Base-by-base conservation (phyloP, 2,797 vertebrate species). In the Rhynchotus rufescens region DNA sequence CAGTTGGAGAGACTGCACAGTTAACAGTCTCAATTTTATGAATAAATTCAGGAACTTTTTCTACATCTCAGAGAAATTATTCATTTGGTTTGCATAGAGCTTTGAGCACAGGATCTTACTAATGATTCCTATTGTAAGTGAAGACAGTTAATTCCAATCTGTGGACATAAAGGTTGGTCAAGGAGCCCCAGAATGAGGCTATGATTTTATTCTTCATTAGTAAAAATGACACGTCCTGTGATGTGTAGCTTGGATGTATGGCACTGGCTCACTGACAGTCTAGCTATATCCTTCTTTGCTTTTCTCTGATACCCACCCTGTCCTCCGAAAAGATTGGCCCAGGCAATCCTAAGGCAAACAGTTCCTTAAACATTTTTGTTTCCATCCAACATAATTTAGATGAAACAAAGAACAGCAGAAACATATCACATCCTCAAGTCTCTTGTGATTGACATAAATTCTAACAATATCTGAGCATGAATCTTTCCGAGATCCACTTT, bases 71-170 rank as follows among this genome's bases (percentile, higher is more conserved):
- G 34, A 19, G 57, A 88, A 88, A 61, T 45, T 59, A 36, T 56
- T 89, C 77, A 36, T 85, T 78, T 80, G 38, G 15, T 74, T 93
- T 83, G n/a, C 54, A 34, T 6, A 59, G 61, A 74, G 52, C 12
- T 90, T 66, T 84, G 26, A 77, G 34, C 9, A 74, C 7, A 23
- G 74, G 32, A 38, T 88, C 21, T 89, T 88, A 38, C 0, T 26
- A n/a, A 42, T 60, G 30, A 38, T 77, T 92, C 44, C 22, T 88
- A 76, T 81, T 91, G 78, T 91, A 87, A 93, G 84, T 92, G 65
- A 81, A 90, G 57, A 10, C 49, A 72, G 38, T 47, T 84, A 34
- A 76, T 86, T 83, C 65, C 13, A 10, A 28, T 73, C 14, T 32
- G 10, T 34, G 17, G 30, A 25, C 0, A 1, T 9, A 36, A 51